Percentiles rank a stretch among this genome's conserved stretches.
phyloP scores from a whole-genome alignment of 1,140 invertebrate species.

The Pseudomyrmex cubaensis region DNA sequence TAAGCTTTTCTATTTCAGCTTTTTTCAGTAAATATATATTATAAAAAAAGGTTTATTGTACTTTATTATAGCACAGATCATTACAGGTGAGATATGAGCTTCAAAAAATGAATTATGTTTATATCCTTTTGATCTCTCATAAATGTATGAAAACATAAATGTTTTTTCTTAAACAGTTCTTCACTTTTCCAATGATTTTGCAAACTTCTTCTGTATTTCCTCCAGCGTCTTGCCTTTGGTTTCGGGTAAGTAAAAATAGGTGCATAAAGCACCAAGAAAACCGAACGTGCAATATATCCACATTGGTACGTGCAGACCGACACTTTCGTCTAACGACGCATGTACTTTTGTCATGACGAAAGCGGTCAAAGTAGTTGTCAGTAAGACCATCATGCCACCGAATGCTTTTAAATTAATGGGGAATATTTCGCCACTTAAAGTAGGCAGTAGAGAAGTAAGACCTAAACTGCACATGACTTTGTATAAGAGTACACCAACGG shows the following conservation, averaged over 20 bases:
- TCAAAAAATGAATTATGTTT: no score
- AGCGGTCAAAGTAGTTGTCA: constrained; percentile 86
- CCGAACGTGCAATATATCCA: constrained; percentile 90
- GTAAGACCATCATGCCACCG: constrained; percentile 79
- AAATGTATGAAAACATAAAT: no score
- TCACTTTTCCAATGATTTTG: constrained; percentile 26
- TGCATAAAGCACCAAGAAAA: constrained; percentile 87
- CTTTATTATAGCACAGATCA: no score
- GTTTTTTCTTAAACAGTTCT: not conserved
- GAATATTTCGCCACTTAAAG: constrained; percentile 90
- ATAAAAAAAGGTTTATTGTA: no score
- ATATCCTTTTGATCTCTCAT: no score
- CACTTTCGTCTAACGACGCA: constrained; percentile 85
- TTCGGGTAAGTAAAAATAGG: constrained; percentile 89
- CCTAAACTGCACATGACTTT: constrained; percentile 89
- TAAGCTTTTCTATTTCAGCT: no score
- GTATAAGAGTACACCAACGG: constrained; percentile 87
- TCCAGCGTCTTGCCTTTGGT: constrained; percentile 92
- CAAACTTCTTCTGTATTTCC: constrained; percentile 84
- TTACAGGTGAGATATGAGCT: no score
- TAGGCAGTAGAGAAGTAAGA: constrained; percentile 88
- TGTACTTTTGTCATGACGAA: constrained; percentile 89
- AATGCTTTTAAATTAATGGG: constrained; percentile 89
- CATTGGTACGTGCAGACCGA: constrained; percentile 89
- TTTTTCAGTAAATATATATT: no score